phyloP scores from a whole-genome alignment of 2,888 invertebrate species.

The Trachelus stipa region DNA sequence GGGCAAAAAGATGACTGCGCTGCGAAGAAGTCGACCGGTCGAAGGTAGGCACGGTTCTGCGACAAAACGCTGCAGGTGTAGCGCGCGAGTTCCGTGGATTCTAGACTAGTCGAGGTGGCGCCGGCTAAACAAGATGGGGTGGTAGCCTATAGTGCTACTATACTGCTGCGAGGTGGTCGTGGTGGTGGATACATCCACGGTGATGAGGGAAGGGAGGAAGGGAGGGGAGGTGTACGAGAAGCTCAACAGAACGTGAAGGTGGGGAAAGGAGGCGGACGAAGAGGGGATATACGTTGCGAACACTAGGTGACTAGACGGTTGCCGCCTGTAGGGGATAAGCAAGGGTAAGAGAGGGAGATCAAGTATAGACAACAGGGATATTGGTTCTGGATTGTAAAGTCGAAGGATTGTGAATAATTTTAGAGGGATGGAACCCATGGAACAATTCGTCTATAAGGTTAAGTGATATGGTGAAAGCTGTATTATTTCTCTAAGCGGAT shows the following conservation, averaged over 20 bases:
- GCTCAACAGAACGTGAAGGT: slow-evolving; percentile 14
- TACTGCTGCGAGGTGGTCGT: neutral
- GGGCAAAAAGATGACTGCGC: neutral
- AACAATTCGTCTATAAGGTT: neutral
- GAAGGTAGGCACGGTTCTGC: slow-evolving; percentile 11
- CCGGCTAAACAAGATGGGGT: neutral
- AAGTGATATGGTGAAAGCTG: neutral
- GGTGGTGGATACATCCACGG: neutral
- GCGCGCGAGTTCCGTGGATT: slow-evolving; percentile 7
- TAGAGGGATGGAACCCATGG: neutral
- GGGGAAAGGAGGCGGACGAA: slow-evolving; percentile 13
- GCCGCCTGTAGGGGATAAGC: slow-evolving; percentile 15
- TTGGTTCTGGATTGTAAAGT: neutral
- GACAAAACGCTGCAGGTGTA: slow-evolving; percentile 12
- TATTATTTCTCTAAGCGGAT: neutral
- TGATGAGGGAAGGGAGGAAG: slow-evolving; percentile 4
- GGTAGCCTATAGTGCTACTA: neutral
- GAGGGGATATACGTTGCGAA: slow-evolving; percentile 15
- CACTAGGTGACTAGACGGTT: neutral
- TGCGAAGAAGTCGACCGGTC: slow-evolving; percentile 4
- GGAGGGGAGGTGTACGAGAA: slow-evolving; percentile 10
- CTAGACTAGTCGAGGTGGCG: slow-evolving; percentile 1
- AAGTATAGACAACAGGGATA: too few relatives aligned
- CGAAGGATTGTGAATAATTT: neutral
- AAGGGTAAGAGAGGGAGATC: slow-evolving; percentile 10